phyloP scores from a whole-genome alignment of 2,113 vertebrate genomes.

The Cheirogaleus medius region DNA sequence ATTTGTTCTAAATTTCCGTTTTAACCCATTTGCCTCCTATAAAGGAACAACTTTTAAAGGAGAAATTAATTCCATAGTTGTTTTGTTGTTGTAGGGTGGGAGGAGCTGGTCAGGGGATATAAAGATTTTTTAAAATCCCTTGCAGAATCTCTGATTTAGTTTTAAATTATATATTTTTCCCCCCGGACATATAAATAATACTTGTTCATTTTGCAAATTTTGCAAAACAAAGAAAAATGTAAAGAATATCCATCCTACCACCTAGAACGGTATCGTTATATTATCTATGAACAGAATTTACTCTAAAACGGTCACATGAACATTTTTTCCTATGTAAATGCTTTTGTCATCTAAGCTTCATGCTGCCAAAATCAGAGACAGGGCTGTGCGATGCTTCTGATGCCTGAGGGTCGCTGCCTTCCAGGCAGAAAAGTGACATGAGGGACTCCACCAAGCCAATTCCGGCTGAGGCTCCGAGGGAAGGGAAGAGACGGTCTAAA shows the following conservation, averaged over 20 bases:
- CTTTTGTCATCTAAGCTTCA: not conserved
- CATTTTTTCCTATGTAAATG: not conserved
- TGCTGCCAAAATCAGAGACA: not conserved
- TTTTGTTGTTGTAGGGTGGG: not conserved
- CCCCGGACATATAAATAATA: not conserved
- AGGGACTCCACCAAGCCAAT: not conserved
- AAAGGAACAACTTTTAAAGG: not conserved
- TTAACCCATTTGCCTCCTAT: not conserved
- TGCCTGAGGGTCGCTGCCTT: not conserved
- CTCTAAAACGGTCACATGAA: not conserved
- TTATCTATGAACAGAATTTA: not conserved
- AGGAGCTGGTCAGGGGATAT: not conserved
- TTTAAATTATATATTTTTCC: not conserved
- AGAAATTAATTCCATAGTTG: not conserved
- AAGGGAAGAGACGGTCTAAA: not conserved
- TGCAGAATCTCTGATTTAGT: not conserved
- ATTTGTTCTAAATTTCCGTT: constrained; percentile 43
- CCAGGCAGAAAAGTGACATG: not conserved
- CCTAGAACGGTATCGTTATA: not conserved
- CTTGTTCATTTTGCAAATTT: not conserved
- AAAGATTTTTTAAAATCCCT: not conserved
- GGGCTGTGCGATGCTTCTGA: not conserved
- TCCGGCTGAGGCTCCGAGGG: not conserved
- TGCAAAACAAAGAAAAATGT: not conserved
- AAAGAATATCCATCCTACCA: not conserved